phyloP scores from a whole-genome alignment of 37 sponge, comb jelly and placozoan genomes.

The Diacarnus erythraeanus region DNA sequence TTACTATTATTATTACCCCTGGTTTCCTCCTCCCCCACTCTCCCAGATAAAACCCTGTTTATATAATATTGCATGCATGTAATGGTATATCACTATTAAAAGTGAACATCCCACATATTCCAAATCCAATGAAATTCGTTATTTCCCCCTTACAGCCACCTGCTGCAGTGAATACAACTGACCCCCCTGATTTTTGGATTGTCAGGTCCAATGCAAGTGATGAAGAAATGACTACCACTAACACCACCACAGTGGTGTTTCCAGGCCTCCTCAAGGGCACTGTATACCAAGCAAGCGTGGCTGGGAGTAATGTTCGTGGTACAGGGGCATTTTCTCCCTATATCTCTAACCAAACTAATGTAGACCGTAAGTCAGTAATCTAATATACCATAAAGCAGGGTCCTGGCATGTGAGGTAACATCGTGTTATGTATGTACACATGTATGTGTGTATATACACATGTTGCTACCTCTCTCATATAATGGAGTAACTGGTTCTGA shows the following conservation, averaged over 20 bases:
- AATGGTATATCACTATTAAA: too few relatives aligned
- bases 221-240: background rate
- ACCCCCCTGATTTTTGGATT: background rate
- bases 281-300: background rate
- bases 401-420: background rate
- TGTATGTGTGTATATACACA: slow-evolving; percentile 12
- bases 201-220: background rate
- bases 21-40: too few relatives aligned
- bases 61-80: too few relatives aligned
- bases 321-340: background rate
- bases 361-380: slow-evolving; percentile 19
- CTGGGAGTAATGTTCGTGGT: slow-evolving; percentile 8
- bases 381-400: too few relatives aligned
- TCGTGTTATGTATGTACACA: background rate
- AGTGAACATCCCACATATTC: too few relatives aligned
- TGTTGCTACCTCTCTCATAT: too few relatives aligned
- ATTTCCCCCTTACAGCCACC: background rate
- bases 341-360: background rate
- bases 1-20: too few relatives aligned
- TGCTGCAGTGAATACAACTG: background rate
- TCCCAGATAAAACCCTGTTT: too few relatives aligned
- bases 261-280: background rate
- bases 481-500: too few relatives aligned
- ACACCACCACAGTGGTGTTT: background rate
- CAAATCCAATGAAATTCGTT: too few relatives aligned